A percentile compares a stretch with the other conserved stretches of the same genome.
These are phyloP conservation scores for Drosophila affinis DNA, from an alignment of 2,888 invertebrate species.

Conservation along the genomic window DNA sequence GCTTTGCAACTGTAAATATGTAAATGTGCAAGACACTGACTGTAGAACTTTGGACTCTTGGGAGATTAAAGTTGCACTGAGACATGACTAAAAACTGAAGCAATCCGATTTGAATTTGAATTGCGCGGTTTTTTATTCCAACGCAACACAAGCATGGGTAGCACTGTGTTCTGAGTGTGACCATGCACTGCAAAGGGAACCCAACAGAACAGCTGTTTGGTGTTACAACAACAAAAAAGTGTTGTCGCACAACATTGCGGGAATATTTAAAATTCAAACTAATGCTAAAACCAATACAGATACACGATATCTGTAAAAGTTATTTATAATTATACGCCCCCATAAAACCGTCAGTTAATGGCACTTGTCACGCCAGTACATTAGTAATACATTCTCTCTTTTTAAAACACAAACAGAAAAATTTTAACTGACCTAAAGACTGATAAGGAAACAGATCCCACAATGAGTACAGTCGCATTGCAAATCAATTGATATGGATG, in stretches of 20 bases:
- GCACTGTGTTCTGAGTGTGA: constrained; percentile 25
- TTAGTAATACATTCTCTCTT: too few species aligned
- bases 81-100: neutral
- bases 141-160: constrained; percentile 16
- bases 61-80: neutral
- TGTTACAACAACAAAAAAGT: too few species aligned
- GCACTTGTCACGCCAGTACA: constrained; percentile 20
- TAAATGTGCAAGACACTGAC: neutral
- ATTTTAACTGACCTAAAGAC: neutral
- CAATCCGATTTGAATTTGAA: constrained; percentile 7
- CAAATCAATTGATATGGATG: constrained; percentile 2
- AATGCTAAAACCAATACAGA: too few species aligned
- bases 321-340: constrained; percentile 24
- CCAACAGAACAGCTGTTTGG: too few species aligned
- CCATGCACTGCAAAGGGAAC: neutral
- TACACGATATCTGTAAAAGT: constrained; percentile 19
- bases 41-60: constrained; percentile 29
- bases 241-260: too few species aligned
- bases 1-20: constrained; percentile 35
- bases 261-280: too few species aligned
- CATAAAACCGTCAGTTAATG: constrained; percentile 21
- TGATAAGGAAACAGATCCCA: constrained; percentile 12
- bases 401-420: neutral
- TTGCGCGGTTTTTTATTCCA: constrained; percentile 14
- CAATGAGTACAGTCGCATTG: constrained; percentile 2